These are phyloP conservation scores for Martes martes DNA, from an alignment of 2,113 vertebrate genomes.

Conservation along the genomic window DNA sequence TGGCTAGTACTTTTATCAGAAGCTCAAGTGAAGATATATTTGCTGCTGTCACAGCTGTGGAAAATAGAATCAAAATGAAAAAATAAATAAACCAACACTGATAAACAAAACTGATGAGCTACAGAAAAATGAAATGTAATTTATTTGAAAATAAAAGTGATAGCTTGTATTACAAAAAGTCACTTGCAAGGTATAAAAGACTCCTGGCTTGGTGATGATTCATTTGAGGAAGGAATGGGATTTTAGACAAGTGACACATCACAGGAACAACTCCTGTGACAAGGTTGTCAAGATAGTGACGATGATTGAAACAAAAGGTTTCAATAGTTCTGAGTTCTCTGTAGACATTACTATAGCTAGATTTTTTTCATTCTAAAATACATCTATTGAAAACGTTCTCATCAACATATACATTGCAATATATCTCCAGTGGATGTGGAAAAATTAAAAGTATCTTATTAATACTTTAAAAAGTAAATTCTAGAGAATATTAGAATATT, in stretches of 20 bases:
- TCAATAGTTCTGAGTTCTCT: background rate
- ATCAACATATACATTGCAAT: background rate
- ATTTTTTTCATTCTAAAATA: background rate
- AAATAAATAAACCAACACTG: background rate
- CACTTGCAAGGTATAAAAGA: background rate
- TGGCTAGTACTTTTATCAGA: background rate
- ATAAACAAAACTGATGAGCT: background rate
- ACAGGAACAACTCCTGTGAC: background rate
- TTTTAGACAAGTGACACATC: background rate
- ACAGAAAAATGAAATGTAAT: background rate
- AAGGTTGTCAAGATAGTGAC: background rate
- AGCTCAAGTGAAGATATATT: background rate
- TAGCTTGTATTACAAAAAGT: background rate
- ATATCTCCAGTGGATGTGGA: background rate
- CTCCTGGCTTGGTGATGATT: background rate
- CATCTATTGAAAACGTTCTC: background rate
- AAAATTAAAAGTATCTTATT: background rate
- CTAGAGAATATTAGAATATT: background rate
- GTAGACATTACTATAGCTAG: background rate
- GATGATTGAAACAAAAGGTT: background rate
- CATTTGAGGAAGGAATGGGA: background rate
- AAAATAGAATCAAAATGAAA: background rate
- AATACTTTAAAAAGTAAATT: background rate
- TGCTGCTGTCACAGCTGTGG: background rate
- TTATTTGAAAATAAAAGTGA: background rate